Base-by-base conservation (phyloP, 2,888 invertebrate species). In the Lissocephala sabroskyi region DNA sequence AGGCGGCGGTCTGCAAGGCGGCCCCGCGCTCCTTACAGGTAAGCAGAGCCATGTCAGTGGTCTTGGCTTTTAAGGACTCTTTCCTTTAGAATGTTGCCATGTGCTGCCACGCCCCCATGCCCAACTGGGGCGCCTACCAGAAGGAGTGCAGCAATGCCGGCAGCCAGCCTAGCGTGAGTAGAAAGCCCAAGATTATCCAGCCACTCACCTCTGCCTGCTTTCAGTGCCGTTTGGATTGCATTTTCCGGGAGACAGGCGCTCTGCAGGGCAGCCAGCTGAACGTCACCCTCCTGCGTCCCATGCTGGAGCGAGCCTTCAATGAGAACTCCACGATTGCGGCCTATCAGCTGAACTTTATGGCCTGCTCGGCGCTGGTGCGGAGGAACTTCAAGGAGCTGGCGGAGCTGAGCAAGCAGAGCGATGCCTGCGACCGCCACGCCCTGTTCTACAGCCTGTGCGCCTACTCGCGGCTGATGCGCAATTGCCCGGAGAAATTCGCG, bases 381-480 rank as follows among this genome's bases (percentile, higher is more conserved):
- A 42, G 18, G 14, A 66, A 61, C 9, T 60, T 60, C 37, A 35
- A 45, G 9, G 53, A 60, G 7, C 16, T 71, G 3, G 17, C 49
- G 0, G 37, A 54, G 9, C 5, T 70, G 1, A 70, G 73, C 36
- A 43, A 61, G 0, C 70, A 70, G 33, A 73, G 57, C 16, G 73
- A 53, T 19, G 52, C 60, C 40, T 74, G 71, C 11, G 62, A 67
- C 29, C 52, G 63, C 1, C 71, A 73, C 41, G 70, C 74, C 19
- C 55, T 70, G 16, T 74, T 73, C 43, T 73, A 73, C 42, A 70
- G 71, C 17, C 55, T 73, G 0, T 73, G 74, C 33, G 71, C 71
- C 28, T 54, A 71, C 9, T 56, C 67, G 7, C 57, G 52, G 1
- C 49, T 71, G 6, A 62, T 71, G 13, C 30, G 36, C 1, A 45